Evolutionary conservation across 2,113 vertebrate genomes (phyloP).

Genomic region (Haemorhous mexicanus): DNA sequence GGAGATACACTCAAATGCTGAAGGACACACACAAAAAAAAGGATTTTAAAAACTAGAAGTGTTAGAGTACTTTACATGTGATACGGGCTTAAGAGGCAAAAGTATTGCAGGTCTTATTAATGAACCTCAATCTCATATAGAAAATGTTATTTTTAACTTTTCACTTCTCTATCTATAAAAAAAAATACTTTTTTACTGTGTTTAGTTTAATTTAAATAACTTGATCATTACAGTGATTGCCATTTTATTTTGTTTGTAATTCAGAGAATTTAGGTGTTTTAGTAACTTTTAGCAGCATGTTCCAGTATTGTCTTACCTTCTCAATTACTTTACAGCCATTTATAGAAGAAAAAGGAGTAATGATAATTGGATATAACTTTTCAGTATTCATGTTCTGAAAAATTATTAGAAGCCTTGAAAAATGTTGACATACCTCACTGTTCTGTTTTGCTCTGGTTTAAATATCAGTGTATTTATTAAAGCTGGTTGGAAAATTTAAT

Average conservation of each 20-base stretch:
- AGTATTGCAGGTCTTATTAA: background rate
- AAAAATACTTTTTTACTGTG: background rate
- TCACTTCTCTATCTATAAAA: background rate
- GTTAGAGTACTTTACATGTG: background rate
- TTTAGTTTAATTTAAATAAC: background rate
- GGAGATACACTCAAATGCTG: background rate
- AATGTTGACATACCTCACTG: slow-evolving; percentile 37
- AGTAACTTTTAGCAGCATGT: background rate
- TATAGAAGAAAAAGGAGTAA: background rate
- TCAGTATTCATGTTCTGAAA: background rate
- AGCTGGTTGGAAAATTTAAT: slow-evolving; percentile 56
- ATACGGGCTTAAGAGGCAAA: background rate
- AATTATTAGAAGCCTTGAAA: slow-evolving; percentile 12
- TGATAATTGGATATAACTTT: background rate
- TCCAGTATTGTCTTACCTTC: background rate
- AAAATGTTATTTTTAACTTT: slow-evolving; percentile 18
- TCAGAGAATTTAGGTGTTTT: background rate
- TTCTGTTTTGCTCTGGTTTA: slow-evolving; percentile 54
- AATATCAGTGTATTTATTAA: slow-evolving; percentile 50
- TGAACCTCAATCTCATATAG: background rate
- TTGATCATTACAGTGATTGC: background rate
- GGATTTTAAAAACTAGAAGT: background rate
- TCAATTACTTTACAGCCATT: background rate
- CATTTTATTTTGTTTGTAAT: background rate
- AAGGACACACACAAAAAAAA: background rate